Base-by-base conservation (phyloP, 1,140 invertebrate species). In the Dendroctonus valens region DNA sequence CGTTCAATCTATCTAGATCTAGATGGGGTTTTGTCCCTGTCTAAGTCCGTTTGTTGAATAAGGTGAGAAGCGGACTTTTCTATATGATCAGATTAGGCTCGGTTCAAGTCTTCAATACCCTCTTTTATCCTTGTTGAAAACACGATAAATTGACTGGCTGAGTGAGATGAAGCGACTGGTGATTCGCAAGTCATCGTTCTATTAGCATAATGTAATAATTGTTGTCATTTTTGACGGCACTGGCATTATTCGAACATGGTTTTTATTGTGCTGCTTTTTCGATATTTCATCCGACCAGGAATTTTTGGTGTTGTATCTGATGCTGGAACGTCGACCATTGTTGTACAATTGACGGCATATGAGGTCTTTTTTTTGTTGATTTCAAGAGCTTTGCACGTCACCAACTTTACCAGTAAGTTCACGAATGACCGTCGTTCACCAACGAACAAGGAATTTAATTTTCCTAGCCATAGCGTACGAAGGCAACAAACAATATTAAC, bases 181-280 rank as follows among this genome's bases (percentile, higher is more conserved):
- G 51, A 62, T 72, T 69, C 59, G 73, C 73, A 73, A 72, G 73
- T 74, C 73, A 74, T 73, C 61, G 39, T 58, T 59, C 71, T 60
- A 74, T 74, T 74, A 74, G 67, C 73, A 74, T 74, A 74, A 74
- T 62, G 70, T 59, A 59, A 59, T 72, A 74, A 74, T 74, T 69
- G 71, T 69, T 74, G 73, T 74, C 73, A 74, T 67, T 67, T 72
- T 69, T 69, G 69, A 71, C 70, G 67, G 69, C 61, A 68, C 68
- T 65, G 51, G 15, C 38, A 44, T 54, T n/a, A 49, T 55, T 41
- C 41, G 26, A 65, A 46, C 46, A 44, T 38, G 48, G 48, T 52
- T 51, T 62, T 41, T 52, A 46, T 52, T 41, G 40, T 62, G 41
- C 48, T 48, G 39, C 44, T 50, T 49, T 48, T 48, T 49, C 15